These are phyloP conservation scores for Chrysopilus asiliformis DNA, from an alignment of 2,888 invertebrate species.

Conservation along the genomic window DNA sequence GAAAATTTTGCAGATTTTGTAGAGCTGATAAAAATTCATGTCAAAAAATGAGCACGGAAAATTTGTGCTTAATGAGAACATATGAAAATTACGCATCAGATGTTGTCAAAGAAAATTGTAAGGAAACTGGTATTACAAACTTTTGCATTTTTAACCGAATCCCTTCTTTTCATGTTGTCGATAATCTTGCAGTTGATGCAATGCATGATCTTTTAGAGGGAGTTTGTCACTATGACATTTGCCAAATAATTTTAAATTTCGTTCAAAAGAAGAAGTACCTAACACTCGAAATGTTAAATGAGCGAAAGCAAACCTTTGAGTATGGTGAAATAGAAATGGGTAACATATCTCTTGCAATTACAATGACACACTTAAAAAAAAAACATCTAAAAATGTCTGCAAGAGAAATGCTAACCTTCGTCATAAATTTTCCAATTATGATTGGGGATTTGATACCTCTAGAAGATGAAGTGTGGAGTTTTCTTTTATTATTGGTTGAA, in stretches of 20 bases:
- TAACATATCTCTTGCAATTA: conserved; percentile 6
- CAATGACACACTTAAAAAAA: background rate
- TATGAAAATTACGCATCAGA: conserved; percentile 6
- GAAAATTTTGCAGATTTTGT: conserved; percentile 10
- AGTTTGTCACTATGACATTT: conserved; percentile 4
- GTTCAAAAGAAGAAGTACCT: conserved; percentile 5
- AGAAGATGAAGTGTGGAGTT: conserved; percentile 17
- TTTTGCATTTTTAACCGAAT: background rate
- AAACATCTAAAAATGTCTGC: conserved; percentile 13
- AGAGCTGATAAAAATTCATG: conserved; percentile 4
- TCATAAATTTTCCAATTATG: conserved; percentile 16
- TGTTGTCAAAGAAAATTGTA: background rate
- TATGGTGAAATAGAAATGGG: conserved; percentile 7
- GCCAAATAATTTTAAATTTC: conserved; percentile 4
- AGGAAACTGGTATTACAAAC: conserved; percentile 4
- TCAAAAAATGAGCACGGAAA: background rate
- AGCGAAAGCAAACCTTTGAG: conserved; percentile 2
- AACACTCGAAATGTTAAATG: conserved; percentile 4
- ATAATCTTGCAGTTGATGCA: conserved; percentile 1
- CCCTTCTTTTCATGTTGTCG: conserved; percentile 2
- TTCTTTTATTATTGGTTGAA: conserved; percentile 17
- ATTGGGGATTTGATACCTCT: conserved; percentile 18
- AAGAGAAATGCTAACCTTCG: conserved; percentile 18
- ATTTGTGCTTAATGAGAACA: conserved; percentile 3
- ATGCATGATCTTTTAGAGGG: conserved; percentile 3